Conservation (phyloP, 2,888 invertebrate species). For the Nymphalis polychloros region DNA sequence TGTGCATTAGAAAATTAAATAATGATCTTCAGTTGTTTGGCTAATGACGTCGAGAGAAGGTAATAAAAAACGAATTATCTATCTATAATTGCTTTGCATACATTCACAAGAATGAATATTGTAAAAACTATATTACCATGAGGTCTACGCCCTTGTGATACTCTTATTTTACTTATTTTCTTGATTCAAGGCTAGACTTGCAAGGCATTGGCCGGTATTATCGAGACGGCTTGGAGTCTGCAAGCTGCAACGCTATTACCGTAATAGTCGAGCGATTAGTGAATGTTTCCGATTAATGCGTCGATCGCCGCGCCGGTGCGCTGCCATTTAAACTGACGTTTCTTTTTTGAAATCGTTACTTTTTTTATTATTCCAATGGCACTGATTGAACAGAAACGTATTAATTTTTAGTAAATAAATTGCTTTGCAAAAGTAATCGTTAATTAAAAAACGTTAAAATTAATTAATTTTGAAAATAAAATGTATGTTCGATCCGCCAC, state of each 20-base stretch:
- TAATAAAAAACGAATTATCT: conserved; percentile 11
- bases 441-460: neutral
- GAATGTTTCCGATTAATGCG: conserved; percentile 35
- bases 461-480: too few species aligned
- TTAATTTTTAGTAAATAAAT: too few species aligned
- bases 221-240: conserved; percentile 51
- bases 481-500: neutral
- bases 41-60: neutral
- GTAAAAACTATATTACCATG: conserved; percentile 21
- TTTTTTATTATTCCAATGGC: neutral
- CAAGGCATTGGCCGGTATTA: conserved; percentile 43
- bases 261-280: conserved; percentile 52
- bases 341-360: neutral
- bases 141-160: conserved; percentile 32
- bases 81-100: conserved; percentile 22
- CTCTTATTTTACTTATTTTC: conserved; percentile 33
- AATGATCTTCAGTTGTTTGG: too few species aligned
- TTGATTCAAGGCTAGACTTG: conserved; percentile 40
- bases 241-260: conserved; percentile 46
- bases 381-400: too few species aligned
- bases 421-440: too few species aligned
- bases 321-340: neutral
- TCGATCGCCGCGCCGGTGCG: conserved; percentile 34
- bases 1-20: too few species aligned
- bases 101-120: conserved; percentile 8